These are phyloP conservation scores for Antigone vipio DNA, from an alignment of 2,113 vertebrate species.

Conservation along the genomic window DNA sequence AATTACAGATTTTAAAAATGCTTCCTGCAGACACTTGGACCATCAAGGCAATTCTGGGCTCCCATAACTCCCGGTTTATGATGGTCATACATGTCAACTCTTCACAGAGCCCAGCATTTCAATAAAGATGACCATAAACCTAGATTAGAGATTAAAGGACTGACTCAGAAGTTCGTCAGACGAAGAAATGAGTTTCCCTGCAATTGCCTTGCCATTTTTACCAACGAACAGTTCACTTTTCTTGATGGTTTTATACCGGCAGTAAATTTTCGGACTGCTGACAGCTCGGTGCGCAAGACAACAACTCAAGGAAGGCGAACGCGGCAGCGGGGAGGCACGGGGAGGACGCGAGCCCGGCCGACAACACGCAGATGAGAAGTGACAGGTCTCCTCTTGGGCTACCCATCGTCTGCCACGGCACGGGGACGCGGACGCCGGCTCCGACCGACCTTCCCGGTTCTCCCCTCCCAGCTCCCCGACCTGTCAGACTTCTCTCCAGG, in stretches of 20 bases:
- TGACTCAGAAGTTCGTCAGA: constrained; percentile 39
- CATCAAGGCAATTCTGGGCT: constrained; percentile 46
- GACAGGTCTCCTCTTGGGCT: constrained; percentile 18
- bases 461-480: neutral
- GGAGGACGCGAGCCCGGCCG: neutral
- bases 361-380: neutral
- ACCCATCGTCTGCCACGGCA: neutral
- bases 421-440: neutral
- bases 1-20: constrained; percentile 38
- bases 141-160: constrained; percentile 58
- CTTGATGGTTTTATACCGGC: constrained; percentile 32
- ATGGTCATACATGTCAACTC: constrained; percentile 49
- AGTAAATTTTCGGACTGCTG: neutral
- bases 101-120: constrained; percentile 13
- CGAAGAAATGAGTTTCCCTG: neutral
- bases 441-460: neutral
- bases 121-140: constrained; percentile 60
- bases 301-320: neutral
- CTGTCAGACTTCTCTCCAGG: neutral
- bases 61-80: constrained; percentile 62
- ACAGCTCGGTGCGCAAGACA: neutral
- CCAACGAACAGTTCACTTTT: neutral
- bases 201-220: neutral
- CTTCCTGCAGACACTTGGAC: constrained; percentile 58
- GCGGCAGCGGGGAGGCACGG: neutral